Evolutionary conservation across 2,113 vertebrate species (phyloP), one percentile per base, ranked within the genome.

Genomic region (Zosterops japonicus): DNA sequence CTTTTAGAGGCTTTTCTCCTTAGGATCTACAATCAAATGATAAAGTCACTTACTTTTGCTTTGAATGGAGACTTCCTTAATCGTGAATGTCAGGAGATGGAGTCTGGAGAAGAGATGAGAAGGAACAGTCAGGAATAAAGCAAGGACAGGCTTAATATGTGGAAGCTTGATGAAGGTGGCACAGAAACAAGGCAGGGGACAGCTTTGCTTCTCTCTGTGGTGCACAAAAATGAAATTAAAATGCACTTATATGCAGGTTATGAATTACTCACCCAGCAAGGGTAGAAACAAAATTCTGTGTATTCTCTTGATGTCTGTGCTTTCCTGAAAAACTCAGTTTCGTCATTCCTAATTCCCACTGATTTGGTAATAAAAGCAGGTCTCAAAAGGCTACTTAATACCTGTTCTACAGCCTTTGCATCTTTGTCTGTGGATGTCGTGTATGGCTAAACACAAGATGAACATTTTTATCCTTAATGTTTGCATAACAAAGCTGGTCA

Each of bases 1-100:
- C 95, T 96, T 93, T 86, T 33, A 77, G 82, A 90, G 56, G 61
- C 87, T 95, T 79, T 89, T 14, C 82, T 95, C 55, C 87, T 85
- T 74, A 85, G 87, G 79, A 95, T 94, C 78, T 79, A 63, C 50
- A 78, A 69, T 91, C 71, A 88, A 55, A 81, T 61, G 85, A 93
- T 88, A 90, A 94, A 91, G 82, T 91, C 71, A 93, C 78, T 95
- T 91, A 52, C 35, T 79, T 90, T 47, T 41, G 35, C 87, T 83
- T 61, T 91, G 82, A 95, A 80, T 90, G 82, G 87, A 0, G 22
- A 85, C n/a, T 90, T 95, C 63, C 91, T 88, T 95, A 86, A 91
- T 95, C 0, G 3, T 46, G 67, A 80, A 35, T 85, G 90, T 95
- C 91, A 94, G 91, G 84, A 95, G 67, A 83, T 50, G 57, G 33